Evolutionary conservation across 2,797 vertebrate species (phyloP).

Genomic region (Tragopan temminckii): DNA sequence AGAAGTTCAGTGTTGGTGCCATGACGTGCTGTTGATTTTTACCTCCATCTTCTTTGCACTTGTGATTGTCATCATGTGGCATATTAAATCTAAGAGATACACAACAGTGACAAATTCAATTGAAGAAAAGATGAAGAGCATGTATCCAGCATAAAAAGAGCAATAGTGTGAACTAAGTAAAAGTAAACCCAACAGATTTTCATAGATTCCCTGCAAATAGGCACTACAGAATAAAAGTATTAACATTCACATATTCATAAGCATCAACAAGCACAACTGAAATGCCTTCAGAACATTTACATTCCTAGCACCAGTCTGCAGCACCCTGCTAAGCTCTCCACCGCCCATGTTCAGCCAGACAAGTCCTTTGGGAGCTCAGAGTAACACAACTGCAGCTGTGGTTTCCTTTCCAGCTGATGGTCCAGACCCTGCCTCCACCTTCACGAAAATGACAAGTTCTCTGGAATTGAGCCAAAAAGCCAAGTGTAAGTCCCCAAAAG

Average conservation of each 20-base stretch:
- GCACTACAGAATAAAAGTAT: background rate
- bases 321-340: background rate
- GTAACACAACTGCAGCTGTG: background rate
- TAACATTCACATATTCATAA: background rate
- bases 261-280: background rate
- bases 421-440: background rate
- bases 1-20: slow-evolving; percentile 96
- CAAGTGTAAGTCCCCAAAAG: background rate
- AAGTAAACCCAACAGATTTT: background rate
- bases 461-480: background rate
- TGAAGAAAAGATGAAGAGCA: background rate
- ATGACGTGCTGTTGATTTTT: slow-evolving; percentile 97
- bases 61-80: slow-evolving; percentile 98
- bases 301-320: background rate
- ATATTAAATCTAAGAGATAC: slow-evolving; percentile 92
- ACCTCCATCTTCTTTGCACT: slow-evolving; percentile 95
- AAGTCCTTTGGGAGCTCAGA: background rate
- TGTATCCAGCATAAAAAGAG: background rate
- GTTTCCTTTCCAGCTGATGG: background rate
- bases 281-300: background rate
- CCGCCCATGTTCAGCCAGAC: background rate
- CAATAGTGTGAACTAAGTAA: background rate
- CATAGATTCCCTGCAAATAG: background rate
- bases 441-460: background rate
- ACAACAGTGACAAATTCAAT: background rate